Percentiles rank a stretch among this genome's conserved stretches.
Conservation (phyloP, 1,140 invertebrate genomes). For the Spodoptera litura region DNA sequence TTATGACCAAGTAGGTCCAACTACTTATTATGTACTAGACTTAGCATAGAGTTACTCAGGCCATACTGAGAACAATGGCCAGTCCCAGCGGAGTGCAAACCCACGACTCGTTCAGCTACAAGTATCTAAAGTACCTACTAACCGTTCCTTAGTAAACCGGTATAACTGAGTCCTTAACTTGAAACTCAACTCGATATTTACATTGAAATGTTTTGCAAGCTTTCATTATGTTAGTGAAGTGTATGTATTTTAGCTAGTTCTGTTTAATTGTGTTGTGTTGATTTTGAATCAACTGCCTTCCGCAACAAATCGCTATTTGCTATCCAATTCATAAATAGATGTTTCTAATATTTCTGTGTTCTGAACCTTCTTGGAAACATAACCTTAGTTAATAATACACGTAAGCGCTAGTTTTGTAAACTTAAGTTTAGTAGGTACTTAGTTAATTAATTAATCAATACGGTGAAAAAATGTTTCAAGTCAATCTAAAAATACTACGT, state of each 20-base stretch:
- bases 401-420: too few relatives aligned
- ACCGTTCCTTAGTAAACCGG: slow-evolving; percentile 53
- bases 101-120: slow-evolving; percentile 10
- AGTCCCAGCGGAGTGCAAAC: slow-evolving; percentile 28
- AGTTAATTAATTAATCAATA: too few relatives aligned
- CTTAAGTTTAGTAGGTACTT: too few relatives aligned
- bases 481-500: too few relatives aligned
- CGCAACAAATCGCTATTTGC: too few relatives aligned
- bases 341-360: too few relatives aligned
- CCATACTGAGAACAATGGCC: slow-evolving; percentile 57
- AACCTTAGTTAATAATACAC: too few relatives aligned
- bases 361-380: too few relatives aligned
- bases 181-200: slow-evolving; percentile 8
- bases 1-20: slow-evolving; percentile 36
- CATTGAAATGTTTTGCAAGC: slow-evolving; percentile 3
- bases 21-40: slow-evolving; percentile 52
- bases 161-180: slow-evolving; percentile 28
- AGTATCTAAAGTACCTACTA: slow-evolving; percentile 46
- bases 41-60: slow-evolving; percentile 48
- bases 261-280: too few relatives aligned
- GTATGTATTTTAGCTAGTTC: not conserved
- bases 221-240: not conserved
- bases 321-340: too few relatives aligned
- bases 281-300: too few relatives aligned
- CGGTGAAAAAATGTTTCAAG: too few relatives aligned